phyloP scores from a whole-genome alignment of 2,797 vertebrate species.

The Aeoliscus strigatus region DNA sequence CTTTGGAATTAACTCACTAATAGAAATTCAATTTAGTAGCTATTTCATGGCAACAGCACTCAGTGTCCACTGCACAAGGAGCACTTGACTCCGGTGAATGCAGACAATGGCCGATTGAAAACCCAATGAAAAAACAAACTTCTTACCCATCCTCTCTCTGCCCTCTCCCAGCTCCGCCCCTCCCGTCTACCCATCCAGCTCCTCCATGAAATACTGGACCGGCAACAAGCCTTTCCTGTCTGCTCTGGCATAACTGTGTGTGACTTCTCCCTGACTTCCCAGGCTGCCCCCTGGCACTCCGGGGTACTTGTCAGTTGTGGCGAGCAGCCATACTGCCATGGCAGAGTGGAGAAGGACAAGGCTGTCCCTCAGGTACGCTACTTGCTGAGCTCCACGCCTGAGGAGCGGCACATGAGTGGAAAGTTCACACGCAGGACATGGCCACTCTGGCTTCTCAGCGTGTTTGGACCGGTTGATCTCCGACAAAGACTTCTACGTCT shows the following conservation, averaged over 20 bases:
- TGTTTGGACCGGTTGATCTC: conserved; percentile 10
- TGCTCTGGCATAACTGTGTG: conserved; percentile 64
- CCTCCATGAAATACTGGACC: conserved; percentile 44
- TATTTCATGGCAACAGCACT: conserved; percentile 48
- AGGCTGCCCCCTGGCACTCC: conserved; percentile 58
- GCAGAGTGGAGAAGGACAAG: conserved; percentile 77
- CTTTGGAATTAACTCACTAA: conserved; percentile 34
- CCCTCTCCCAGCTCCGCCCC: conserved; percentile 20
- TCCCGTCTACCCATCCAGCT: neutral
- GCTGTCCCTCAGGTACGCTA: conserved; percentile 53
- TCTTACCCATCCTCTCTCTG: conserved; percentile 46
- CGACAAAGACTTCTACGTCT: conserved; percentile 7
- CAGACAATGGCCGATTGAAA: conserved; percentile 61
- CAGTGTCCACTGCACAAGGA: conserved; percentile 48
- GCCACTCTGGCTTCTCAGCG: conserved; percentile 28
- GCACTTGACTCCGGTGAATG: conserved; percentile 64
- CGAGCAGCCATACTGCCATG: conserved; percentile 64
- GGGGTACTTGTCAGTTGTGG: conserved; percentile 64
- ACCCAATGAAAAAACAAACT: conserved; percentile 61
- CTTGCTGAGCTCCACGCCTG: conserved; percentile 44
- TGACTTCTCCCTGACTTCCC: conserved; percentile 80
- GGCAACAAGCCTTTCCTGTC: conserved; percentile 66
- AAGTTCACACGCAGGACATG: conserved; percentile 64
- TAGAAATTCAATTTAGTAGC: conserved; percentile 52
- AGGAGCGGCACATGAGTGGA: conserved; percentile 52